Conservation (phyloP, 2,888 invertebrate genomes). For the Sicus ferrugineus region DNA sequence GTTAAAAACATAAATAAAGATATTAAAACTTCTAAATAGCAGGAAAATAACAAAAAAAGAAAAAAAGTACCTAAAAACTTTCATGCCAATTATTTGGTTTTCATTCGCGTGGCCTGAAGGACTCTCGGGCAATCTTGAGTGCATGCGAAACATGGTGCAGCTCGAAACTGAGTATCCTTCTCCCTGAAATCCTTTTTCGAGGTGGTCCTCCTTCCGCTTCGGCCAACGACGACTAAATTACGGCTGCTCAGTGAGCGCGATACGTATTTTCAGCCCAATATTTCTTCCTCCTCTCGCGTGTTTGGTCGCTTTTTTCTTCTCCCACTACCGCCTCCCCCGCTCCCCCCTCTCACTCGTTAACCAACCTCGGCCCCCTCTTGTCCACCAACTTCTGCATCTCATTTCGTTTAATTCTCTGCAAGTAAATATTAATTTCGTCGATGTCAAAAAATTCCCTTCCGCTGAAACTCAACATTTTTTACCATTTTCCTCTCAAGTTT, state of each 20-base stretch:
- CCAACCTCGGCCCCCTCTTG: neutral
- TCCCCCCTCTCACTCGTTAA: neutral
- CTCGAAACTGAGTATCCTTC: neutral
- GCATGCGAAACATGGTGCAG: no score
- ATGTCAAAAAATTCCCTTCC: slow-evolving; percentile 26
- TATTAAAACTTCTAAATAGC: neutral
- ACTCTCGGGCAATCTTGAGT: neutral
- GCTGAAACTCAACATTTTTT: neutral
- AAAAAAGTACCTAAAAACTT: neutral
- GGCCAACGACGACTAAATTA: neutral
- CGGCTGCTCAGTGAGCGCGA: slow-evolving; percentile 5
- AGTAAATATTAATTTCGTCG: slow-evolving; percentile 35
- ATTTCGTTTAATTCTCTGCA: slow-evolving; percentile 16
- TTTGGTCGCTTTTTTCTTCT: neutral
- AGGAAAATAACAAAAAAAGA: neutral
- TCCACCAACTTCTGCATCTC: slow-evolving; percentile 14
- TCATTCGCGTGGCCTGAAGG: neutral
- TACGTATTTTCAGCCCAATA: neutral
- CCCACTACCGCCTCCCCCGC: neutral
- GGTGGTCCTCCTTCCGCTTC: neutral
- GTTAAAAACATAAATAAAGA: neutral
- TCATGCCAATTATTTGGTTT: slow-evolving; percentile 20
- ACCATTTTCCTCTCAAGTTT: slow-evolving; percentile 3
- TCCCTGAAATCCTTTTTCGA: neutral
- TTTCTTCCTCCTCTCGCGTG: neutral